Base-by-base conservation (phyloP, 2,888 invertebrate species). In the Hoplodrina ambigua region DNA sequence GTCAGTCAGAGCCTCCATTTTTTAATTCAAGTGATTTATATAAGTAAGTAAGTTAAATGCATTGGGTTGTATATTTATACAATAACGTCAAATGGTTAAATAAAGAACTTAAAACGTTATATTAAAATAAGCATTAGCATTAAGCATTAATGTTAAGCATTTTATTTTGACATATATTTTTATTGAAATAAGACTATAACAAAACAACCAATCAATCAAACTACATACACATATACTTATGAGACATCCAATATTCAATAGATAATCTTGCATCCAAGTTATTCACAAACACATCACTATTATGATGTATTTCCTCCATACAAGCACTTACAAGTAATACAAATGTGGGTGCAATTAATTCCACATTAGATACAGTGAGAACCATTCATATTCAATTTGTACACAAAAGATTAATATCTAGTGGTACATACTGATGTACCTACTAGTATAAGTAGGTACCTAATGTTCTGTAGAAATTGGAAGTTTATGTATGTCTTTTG, bases 311-410 rank as follows among this genome's bases (percentile, higher is more conserved):
- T 71, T 78, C 69, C 72, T 46, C 41, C 25, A 52, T 17, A 57
- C 56, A 64, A 62, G 55, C 44, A 50, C 66, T 73, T 33, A 58
- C 57, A 62, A 60, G 60, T 37, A 44, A 78, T 75, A 78, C 80
- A 79, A 81, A 78, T 57, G 68, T 57, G 33, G 33, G 49, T 60
- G 57, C 70, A 72, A 81, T 82, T 82, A 82, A 81, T 79, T 67
- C 17, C 57, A 49, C 76, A 82, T 82, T 82, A 81, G 82, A 58
- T 46, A 72, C 62, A 68, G 63, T n/a, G 62, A 69, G 73, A 68
- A 53, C 44, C 50, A 80, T 82, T 78, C 71, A 78, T 82, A 80
- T 75, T 73, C 80, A 75, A 80, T 82, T 73, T 78, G 72, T 67
- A 49, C 54, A 50, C 17, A 78, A 63, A 69, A 69, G 60, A 80